phyloP scores from a whole-genome alignment of 2,888 invertebrate species.

The Chrysomela aeneicollis region DNA sequence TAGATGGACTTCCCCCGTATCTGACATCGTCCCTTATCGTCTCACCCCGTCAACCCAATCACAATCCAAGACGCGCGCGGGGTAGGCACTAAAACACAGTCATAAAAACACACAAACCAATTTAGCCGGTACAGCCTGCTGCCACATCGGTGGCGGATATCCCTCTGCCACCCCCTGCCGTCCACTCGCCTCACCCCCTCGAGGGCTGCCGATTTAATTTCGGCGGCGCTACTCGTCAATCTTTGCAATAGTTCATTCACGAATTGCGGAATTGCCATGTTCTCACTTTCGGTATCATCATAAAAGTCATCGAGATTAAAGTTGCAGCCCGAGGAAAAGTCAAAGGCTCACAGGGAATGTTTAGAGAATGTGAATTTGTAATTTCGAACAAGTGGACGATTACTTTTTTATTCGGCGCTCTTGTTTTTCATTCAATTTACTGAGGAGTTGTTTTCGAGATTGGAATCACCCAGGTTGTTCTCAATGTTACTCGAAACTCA shows the following conservation, averaged over 20 bases:
- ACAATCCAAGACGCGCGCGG: slow-evolving; percentile 62
- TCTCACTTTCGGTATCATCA: slow-evolving; percentile 55
- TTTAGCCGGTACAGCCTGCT: slow-evolving; percentile 62
- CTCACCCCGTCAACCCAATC: slow-evolving; percentile 61
- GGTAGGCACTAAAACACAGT: slow-evolving; percentile 62
- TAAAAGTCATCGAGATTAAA: slow-evolving; percentile 53
- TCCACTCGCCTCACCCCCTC: slow-evolving; percentile 27
- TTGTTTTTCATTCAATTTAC: too few species aligned
- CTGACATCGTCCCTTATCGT: slow-evolving; percentile 55
- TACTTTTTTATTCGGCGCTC: not conserved
- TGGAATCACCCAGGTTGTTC: too few species aligned
- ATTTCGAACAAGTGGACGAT: not conserved
- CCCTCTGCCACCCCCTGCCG: slow-evolving; percentile 33
- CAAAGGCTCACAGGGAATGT: not conserved
- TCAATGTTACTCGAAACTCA: too few species aligned
- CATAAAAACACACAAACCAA: slow-evolving; percentile 65
- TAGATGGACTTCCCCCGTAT: not conserved
- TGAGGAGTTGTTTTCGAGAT: too few species aligned
- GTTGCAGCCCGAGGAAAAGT: slow-evolving; percentile 18
- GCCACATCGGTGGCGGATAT: slow-evolving; percentile 49
- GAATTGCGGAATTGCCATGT: slow-evolving; percentile 56
- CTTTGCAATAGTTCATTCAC: slow-evolving; percentile 57
- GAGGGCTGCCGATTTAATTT: slow-evolving; percentile 57
- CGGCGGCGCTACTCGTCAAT: slow-evolving; percentile 57
- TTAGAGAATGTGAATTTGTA: not conserved